These are phyloP conservation scores for Mionectes macconnelli DNA, from an alignment of 2,113 vertebrate species.

Conservation along the genomic window DNA sequence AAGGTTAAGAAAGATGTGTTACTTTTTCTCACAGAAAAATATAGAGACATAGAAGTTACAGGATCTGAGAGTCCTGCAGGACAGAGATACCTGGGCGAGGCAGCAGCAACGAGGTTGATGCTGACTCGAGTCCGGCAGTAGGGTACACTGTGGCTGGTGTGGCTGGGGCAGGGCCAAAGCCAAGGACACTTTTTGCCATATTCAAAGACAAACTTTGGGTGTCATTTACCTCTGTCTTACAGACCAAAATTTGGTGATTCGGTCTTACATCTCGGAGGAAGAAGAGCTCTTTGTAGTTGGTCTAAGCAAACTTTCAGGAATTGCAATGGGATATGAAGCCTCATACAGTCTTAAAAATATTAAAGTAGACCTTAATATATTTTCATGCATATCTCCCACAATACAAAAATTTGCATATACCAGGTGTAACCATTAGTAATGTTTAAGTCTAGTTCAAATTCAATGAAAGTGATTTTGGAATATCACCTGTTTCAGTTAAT, in stretches of 20 bases:
- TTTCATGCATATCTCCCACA: background rate
- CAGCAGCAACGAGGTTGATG: fast-evolving
- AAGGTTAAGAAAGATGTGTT: background rate
- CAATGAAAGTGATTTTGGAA: background rate
- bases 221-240: background rate
- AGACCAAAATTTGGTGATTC: background rate
- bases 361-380: background rate
- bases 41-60: background rate
- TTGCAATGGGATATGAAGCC: background rate
- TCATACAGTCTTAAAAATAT: background rate
- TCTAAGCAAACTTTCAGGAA: background rate
- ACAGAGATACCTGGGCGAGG: background rate
- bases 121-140: background rate
- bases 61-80: fast-evolving
- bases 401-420: background rate
- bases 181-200: background rate
- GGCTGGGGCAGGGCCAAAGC: background rate
- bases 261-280: background rate
- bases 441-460: background rate
- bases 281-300: background rate
- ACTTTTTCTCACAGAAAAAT: background rate
- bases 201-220: background rate
- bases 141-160: background rate
- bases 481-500: background rate
- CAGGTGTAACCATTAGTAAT: background rate